These are phyloP conservation scores for Arvicanthis niloticus DNA, from an alignment of 2,113 vertebrate genomes.

Conservation along the genomic window DNA sequence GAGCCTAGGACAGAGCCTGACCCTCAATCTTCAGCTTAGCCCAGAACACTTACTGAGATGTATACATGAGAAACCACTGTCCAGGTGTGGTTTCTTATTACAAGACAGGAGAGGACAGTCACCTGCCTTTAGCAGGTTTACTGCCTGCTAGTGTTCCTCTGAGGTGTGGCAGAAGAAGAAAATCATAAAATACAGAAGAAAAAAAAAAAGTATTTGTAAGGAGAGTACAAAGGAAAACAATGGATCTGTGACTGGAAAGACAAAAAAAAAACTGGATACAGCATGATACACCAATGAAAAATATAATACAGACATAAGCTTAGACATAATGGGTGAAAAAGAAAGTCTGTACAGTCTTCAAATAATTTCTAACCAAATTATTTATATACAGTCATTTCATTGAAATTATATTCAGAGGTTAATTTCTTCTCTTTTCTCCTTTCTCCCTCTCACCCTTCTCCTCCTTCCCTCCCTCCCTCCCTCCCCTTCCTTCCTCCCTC, in stretches of 20 bases:
- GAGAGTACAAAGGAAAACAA: neutral
- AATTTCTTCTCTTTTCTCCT: too few species aligned
- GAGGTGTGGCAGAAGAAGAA: neutral
- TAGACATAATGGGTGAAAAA: neutral
- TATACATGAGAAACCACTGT: neutral
- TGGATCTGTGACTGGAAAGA: neutral
- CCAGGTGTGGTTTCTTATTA: too few species aligned
- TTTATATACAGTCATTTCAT: neutral
- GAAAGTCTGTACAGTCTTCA: neutral
- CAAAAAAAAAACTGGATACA: neutral
- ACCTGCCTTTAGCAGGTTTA: neutral
- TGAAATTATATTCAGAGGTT: neutral
- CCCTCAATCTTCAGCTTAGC: neutral
- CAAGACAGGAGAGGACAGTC: neutral
- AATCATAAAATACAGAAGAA: fast-evolving
- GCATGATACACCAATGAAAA: neutral
- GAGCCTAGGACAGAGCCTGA: neutral
- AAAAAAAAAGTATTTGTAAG: too few species aligned
- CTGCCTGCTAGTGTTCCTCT: neutral
- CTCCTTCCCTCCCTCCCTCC: too few species aligned
- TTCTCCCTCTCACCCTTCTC: too few species aligned
- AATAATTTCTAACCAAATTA: neutral
- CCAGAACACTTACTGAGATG: neutral
- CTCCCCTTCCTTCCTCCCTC: too few species aligned
- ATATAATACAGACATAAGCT: neutral